phyloP scores from a whole-genome alignment of 92 coral and sea anemone species.

The Palythoa grandiflora region DNA sequence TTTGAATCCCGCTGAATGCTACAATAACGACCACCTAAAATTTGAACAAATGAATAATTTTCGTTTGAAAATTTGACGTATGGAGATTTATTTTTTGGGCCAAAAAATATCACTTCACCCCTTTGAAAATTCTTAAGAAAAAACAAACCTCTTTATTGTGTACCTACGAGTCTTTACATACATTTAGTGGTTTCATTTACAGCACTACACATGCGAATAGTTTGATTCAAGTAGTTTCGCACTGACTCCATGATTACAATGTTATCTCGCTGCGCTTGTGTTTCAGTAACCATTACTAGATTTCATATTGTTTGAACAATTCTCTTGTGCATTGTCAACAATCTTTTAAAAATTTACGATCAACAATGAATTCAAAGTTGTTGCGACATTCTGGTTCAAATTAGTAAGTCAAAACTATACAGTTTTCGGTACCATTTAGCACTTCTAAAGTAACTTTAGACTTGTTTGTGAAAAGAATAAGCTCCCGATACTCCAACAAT shows the following conservation, averaged over 20 bases:
- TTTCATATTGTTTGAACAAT: not conserved
- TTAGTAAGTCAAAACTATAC: not conserved
- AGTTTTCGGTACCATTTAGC: constrained; percentile 11
- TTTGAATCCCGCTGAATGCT: not conserved
- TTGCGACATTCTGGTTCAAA: not conserved
- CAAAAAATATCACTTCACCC: too few relatives aligned
- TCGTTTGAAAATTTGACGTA: not conserved
- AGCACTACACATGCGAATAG: too few relatives aligned
- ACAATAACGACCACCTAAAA: not conserved
- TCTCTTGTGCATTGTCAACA: constrained; percentile 19
- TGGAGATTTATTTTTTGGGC: too few relatives aligned
- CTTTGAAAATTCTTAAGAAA: too few relatives aligned
- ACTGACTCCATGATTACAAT: too few relatives aligned
- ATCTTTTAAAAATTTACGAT: not conserved
- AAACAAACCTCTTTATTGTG: too few relatives aligned
- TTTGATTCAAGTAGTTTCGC: not conserved
- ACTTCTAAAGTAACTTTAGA: not conserved
- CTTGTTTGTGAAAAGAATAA: not conserved
- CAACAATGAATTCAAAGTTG: not conserved
- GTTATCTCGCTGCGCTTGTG: not conserved
- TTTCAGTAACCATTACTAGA: not conserved
- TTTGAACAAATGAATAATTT: not conserved
- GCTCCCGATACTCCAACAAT: not conserved
- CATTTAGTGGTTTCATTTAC: too few relatives aligned
- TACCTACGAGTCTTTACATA: too few relatives aligned